Base-by-base conservation (phyloP, 2,888 invertebrate species). In the Congeria kusceri region DNA sequence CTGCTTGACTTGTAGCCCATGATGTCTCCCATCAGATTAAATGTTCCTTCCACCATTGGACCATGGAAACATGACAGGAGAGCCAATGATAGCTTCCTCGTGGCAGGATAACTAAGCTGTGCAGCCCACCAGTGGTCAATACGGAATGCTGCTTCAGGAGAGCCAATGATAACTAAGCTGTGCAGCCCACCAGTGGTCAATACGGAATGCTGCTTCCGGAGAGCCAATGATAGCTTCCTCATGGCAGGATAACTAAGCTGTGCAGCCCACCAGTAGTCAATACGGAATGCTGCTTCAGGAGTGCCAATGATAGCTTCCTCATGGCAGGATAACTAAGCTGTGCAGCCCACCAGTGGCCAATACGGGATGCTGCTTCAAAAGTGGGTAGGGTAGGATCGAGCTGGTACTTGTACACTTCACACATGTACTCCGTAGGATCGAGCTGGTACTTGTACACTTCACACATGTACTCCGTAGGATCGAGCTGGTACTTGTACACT, bases 11-110 rank as follows among this genome's bases (percentile, higher is more conserved):
- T 83, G 3, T 13, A 39, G 58, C 74, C 73, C 9, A 85, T 69
- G 18, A 81, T 62, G 53, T 86, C 77, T 18, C 61, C 66, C 86
- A 86, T 84, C n/a, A 64, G 25, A 70, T 59, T 86, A 53, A 86
- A 86, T 2, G 76, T 49, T 0, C 46, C 29, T 53, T 86, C 86
- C 20, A 86, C 82, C 25, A 59, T 64, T 13, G 84, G 79, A 4
- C 83, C 85, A 82, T 84, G 82, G 49, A 86, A 86, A 39, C 68
- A 39, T 18, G 47, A 27, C n/a, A 76, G 57, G 0, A 71, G 39
- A 28, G 74, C 64, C 44, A 66, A 71, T 0, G 56, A 65, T 28
- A 81, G 56, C 49, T 69, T 79, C 15, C 32, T 27, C 0, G 76
- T 62, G 13, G n/a, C 32, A 27, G 82, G 72, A 20, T 71, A 79